Base-by-base conservation (phyloP, 2,113 vertebrate species). In the Nothocercus julius region DNA sequence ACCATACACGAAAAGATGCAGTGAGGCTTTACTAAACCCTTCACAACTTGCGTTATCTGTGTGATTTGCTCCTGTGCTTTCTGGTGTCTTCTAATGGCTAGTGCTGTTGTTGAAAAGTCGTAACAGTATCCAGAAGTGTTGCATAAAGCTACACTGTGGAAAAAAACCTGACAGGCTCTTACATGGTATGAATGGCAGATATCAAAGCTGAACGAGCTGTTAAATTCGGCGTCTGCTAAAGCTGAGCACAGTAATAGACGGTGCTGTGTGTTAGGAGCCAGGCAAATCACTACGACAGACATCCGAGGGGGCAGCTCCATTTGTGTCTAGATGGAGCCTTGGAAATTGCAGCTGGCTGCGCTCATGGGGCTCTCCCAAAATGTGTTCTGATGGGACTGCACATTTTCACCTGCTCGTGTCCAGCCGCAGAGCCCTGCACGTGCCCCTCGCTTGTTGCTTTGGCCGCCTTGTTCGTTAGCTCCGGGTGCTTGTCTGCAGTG, bases 191-290 rank as follows among this genome's bases (percentile, higher is more conserved):
- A 49, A 62, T 62, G 89, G 64, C 66, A 84, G 64, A 45, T 82
- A 89, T 78, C 3, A 6, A 40, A 67, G 54, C 59, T 88, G 1
- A 21, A 2, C 73, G 7, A 6, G 62, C 61, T 36, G 25, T 32
- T 51, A 5, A 58, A 69, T 69, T 5, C 51, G 47, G 70, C 53
- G 69, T 6, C 49, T 69, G 15, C 15, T 1, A 4, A 62, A 49
- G 13, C 8, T 7, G 1, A 6, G 15, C 4, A 8, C 28, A 22
- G 24, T 14, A 47, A 15, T 30, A 54, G 62, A 36, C 0, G 0
- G 17, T 30, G 58, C 20, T 85, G 58, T 27, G 38, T 68, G 63
- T 32, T 76, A 6, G 9, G 76, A 38, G 49, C 6, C 16, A 8
- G 28, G 44, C 30, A 27, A 38, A 66, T 42, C 34, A 24, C 2